Conservation (phyloP, 2,113 vertebrate species). For the Microtus pennsylvanicus region DNA sequence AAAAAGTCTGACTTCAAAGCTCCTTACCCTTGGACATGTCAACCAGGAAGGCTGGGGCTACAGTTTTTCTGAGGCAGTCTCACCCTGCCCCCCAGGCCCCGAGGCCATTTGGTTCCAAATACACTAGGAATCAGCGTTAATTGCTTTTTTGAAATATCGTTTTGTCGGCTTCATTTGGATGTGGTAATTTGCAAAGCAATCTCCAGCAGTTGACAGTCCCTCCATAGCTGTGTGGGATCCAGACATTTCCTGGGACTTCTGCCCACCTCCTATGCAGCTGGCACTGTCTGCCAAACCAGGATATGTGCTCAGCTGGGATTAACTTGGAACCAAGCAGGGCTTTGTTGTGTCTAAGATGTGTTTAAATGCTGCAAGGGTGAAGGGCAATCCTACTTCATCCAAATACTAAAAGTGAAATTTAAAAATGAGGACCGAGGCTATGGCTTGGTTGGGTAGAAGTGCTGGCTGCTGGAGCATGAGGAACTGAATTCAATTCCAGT, state of each 20-base stretch:
- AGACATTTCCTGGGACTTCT: constrained; percentile 75
- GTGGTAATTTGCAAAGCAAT: constrained; percentile 74
- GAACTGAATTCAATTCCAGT: background rate
- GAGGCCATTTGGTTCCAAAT: constrained; percentile 60
- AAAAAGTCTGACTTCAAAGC: background rate
- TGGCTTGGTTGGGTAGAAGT: background rate
- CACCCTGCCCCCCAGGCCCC: background rate
- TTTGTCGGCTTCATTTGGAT: constrained; percentile 70
- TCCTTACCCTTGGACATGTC: constrained; percentile 41
- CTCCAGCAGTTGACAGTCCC: constrained; percentile 56
- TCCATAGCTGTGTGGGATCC: constrained; percentile 37
- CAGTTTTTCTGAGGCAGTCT: constrained; percentile 25
- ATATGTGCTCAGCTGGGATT: constrained; percentile 64
- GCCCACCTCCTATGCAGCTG: constrained; percentile 60
- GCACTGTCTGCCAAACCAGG: constrained; percentile 11
- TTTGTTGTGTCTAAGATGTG: constrained; percentile 70
- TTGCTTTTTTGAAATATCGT: constrained; percentile 66
- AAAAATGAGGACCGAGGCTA: constrained; percentile 32
- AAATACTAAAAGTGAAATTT: constrained; percentile 62
- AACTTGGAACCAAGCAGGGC: constrained; percentile 47
- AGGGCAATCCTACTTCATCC: constrained; percentile 50
- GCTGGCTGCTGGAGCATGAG: background rate
- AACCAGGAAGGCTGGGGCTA: constrained; percentile 5
- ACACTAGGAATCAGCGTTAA: constrained; percentile 67
- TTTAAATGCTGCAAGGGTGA: constrained; percentile 47